A percentile compares a stretch with the other conserved stretches of the same genome.
Conservation (phyloP, 2,113 vertebrate species). For the Epinephelus cyanopodus region DNA sequence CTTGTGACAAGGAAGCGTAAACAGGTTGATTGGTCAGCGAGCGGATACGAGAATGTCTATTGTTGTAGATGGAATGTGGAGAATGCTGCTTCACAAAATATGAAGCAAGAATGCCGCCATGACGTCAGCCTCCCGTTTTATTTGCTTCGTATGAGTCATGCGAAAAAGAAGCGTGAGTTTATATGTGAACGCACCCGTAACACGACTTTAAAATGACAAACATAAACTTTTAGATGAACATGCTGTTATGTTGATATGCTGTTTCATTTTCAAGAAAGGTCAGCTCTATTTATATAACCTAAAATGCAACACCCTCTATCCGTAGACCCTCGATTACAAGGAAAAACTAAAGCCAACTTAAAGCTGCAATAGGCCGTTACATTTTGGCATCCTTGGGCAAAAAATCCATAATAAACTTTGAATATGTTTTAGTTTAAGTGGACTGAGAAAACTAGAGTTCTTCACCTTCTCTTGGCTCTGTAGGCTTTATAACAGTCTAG, state of each 20-base stretch:
- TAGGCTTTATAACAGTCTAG: too few relatives aligned
- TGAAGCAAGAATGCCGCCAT: slow-evolving; percentile 38
- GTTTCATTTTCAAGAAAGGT: neutral
- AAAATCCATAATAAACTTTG: too few relatives aligned
- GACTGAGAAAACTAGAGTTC: too few relatives aligned
- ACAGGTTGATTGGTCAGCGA: slow-evolving; percentile 59
- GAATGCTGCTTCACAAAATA: slow-evolving; percentile 67
- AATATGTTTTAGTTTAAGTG: too few relatives aligned
- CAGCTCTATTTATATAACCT: neutral
- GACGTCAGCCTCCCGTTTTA: slow-evolving; percentile 38
- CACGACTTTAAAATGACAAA: neutral
- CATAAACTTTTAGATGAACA: neutral
- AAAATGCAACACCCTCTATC: neutral
- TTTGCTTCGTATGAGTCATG: slow-evolving; percentile 19
- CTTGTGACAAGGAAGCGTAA: slow-evolving; percentile 66
- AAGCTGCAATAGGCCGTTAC: too few relatives aligned
- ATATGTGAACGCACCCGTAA: neutral
- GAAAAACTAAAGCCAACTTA: neutral
- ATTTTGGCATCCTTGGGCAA: too few relatives aligned
- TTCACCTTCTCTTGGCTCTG: too few relatives aligned
- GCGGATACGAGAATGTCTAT: slow-evolving; percentile 68
- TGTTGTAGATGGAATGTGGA: slow-evolving; percentile 72
- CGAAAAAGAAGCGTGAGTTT: slow-evolving; percentile 1
- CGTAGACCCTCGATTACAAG: neutral
- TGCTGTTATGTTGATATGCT: neutral